Percentiles rank a stretch among this genome's conserved stretches.
Evolutionary conservation across 2,888 invertebrate genomes (phyloP).

Genomic region (Caenorhabditis afra): DNA sequence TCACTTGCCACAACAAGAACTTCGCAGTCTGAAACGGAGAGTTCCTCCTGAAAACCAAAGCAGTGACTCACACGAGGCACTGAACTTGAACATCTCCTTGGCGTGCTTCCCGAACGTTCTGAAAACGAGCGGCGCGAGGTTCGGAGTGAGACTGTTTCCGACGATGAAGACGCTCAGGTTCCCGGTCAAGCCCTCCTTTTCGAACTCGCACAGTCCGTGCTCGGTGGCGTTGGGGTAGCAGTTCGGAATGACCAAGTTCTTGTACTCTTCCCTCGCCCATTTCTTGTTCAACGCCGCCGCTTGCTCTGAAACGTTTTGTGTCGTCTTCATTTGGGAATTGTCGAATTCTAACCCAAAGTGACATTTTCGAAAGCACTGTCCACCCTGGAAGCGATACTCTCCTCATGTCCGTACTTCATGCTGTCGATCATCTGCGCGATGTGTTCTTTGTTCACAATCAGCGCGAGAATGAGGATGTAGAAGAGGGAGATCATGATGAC

Average conservation of each 20-base stretch:
- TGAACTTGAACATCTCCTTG: constrained; percentile 59
- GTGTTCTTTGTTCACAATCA: constrained; percentile 17
- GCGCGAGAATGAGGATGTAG: constrained; percentile 27
- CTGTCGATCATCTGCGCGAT: constrained; percentile 18
- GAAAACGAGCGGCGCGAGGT: constrained; percentile 54
- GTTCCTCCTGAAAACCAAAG: not conserved
- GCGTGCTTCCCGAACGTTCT: constrained; percentile 50
- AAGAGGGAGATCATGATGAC: constrained; percentile 36
- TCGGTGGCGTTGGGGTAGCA: constrained; percentile 61
- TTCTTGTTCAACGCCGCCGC: constrained; percentile 55
- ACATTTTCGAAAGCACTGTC: constrained; percentile 46
- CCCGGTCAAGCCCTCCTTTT: constrained; percentile 35
- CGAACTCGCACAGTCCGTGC: constrained; percentile 63
- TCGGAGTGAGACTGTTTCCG: constrained; percentile 64
- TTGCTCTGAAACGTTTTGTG: constrained; percentile 45
- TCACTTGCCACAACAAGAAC: constrained; percentile 32
- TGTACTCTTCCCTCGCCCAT: constrained; percentile 61
- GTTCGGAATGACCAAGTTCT: constrained; percentile 49
- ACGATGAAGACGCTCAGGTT: constrained; percentile 49
- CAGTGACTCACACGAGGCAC: constrained; percentile 53
- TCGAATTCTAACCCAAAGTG: constrained; percentile 25
- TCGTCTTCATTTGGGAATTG: not conserved
- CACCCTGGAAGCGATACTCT: constrained; percentile 3
- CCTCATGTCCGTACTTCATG: constrained; percentile 42
- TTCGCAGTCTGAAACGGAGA: constrained; percentile 58